Conservation (phyloP, 2,888 invertebrate genomes). For the Napeogenes inachia region DNA sequence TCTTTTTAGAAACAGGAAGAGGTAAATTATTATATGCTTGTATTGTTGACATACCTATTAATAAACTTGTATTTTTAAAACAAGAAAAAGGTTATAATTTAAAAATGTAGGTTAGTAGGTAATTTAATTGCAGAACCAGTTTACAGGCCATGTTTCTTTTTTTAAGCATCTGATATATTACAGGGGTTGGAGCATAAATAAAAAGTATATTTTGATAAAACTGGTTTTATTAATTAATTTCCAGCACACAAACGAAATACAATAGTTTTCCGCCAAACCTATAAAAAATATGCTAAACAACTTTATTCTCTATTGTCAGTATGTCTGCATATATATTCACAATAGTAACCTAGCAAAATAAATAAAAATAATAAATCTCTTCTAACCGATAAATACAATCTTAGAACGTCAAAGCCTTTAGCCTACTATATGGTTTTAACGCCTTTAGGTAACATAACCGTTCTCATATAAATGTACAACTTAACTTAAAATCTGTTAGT, state of each 20-base stretch:
- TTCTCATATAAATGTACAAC: slow-evolving; percentile 47
- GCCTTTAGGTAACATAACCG: slow-evolving; percentile 68
- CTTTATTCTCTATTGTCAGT: not conserved
- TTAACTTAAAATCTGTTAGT: slow-evolving; percentile 22
- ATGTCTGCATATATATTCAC: not conserved
- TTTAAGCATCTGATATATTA: no score
- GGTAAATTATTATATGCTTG: no score
- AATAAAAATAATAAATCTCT: slow-evolving; percentile 56
- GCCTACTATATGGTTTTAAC: slow-evolving; percentile 22
- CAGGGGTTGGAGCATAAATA: slow-evolving; percentile 3
- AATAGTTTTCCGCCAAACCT: slow-evolving; percentile 11
- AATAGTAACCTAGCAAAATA: slow-evolving; percentile 29
- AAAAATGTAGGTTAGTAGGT: no score
- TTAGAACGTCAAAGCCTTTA: slow-evolving; percentile 37
- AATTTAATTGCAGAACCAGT: not conserved
- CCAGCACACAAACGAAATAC: slow-evolving; percentile 43
- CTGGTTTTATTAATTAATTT: slow-evolving; percentile 37
- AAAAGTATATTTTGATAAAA: slow-evolving; percentile 21
- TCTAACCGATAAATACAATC: slow-evolving; percentile 60
- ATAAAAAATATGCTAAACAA: slow-evolving; percentile 1
- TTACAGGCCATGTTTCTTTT: no score
- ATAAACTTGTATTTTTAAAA: no score
- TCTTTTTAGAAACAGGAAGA: no score
- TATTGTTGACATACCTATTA: no score
- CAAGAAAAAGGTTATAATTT: no score